Percentiles rank a stretch among this genome's conserved stretches.
These are phyloP conservation scores for Hipposideros larvatus DNA, from an alignment of 2,797 vertebrate genomes.

Conservation along the genomic window DNA sequence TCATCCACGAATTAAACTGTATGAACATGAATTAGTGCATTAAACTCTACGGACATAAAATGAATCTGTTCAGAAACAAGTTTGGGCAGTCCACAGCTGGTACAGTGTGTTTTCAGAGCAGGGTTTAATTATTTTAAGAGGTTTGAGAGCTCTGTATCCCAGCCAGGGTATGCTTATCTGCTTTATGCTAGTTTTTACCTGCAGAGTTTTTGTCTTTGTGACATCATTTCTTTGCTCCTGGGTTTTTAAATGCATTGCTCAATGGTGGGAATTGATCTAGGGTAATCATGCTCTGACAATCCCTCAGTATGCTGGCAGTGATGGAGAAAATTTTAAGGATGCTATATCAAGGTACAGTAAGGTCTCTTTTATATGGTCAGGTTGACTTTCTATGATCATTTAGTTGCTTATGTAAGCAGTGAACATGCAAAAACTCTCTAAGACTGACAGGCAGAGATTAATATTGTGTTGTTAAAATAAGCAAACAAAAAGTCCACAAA, in stretches of 20 bases:
- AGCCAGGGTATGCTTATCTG: slow-evolving; percentile 82
- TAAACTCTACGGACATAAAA: slow-evolving; percentile 37
- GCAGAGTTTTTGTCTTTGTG: slow-evolving; percentile 77
- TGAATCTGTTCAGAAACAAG: slow-evolving; percentile 70
- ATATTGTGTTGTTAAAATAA: slow-evolving; percentile 51
- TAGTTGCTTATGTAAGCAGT: slow-evolving; percentile 80
- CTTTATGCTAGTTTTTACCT: slow-evolving; percentile 87
- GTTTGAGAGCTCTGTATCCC: slow-evolving; percentile 67
- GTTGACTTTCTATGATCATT: slow-evolving; percentile 78
- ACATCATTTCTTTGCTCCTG: slow-evolving; percentile 86
- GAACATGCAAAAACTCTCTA: slow-evolving; percentile 73
- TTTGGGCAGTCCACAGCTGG: slow-evolving; percentile 71
- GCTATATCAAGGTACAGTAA: slow-evolving; percentile 75
- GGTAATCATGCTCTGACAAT: slow-evolving; percentile 78
- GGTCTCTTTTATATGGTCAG: slow-evolving; percentile 41
- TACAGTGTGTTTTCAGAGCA: slow-evolving; percentile 61
- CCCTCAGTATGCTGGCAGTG: slow-evolving; percentile 14
- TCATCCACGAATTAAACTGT: slow-evolving; percentile 45
- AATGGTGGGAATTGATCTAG: slow-evolving; percentile 83
- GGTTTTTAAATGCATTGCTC: slow-evolving; percentile 83
- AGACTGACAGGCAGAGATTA: slow-evolving; percentile 61
- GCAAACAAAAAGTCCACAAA: not conserved
- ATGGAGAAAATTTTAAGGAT: slow-evolving; percentile 61
- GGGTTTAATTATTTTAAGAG: slow-evolving; percentile 79
- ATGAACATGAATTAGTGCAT: slow-evolving; percentile 55